Base-by-base conservation (phyloP, 1,140 invertebrate genomes). In the Leptinotarsa undecemlineata region DNA sequence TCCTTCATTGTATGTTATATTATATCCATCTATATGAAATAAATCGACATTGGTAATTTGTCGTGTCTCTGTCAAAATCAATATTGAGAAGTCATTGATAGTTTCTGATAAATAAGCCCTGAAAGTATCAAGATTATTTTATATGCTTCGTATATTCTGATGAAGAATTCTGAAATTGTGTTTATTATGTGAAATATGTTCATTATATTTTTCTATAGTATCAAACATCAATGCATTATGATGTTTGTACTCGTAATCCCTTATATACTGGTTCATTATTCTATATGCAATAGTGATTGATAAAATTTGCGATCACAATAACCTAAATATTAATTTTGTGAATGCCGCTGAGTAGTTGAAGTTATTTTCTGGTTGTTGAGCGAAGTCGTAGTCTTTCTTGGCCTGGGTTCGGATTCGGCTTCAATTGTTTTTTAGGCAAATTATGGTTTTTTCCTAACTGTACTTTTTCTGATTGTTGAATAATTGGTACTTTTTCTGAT, bases 361-460 rank as follows among this genome's bases (percentile, higher is more conserved):
- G 62, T 20, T 64, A 64, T 64, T 64, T 26, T 64, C 62, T 64
- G 62, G 17, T 64, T 64, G 62, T 64, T 64, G 62, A 64, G 62
- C 62, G 62, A 64, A 64, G 62, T 64, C 15, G 62, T 64, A 64
- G 4, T 64, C 23, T 64, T 64, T 64, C 62, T 64, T 64, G 62
- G 62, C 62, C 62, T 64, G 23, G 62, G 62, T 64, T 64, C 11
- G 62, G 62, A n/a, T 23, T 64, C 62, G 14, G 62, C 20, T 64
- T 64, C 62, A n/a, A 20, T 64, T 20, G 14, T 64, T 64, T 64
- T 64, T 20, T 64, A 20, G 20, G 20, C 20, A 23, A 64, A 20
- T 64, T 64, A 23, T 64, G 62, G 62, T 64, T 64, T 64, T 4
- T 64, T 64, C 4, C 15, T 64, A 20, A 64, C 62, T 64, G 62